Conservation (phyloP, 92 coral and sea anemone genomes). For the Diadumene lineata region DNA sequence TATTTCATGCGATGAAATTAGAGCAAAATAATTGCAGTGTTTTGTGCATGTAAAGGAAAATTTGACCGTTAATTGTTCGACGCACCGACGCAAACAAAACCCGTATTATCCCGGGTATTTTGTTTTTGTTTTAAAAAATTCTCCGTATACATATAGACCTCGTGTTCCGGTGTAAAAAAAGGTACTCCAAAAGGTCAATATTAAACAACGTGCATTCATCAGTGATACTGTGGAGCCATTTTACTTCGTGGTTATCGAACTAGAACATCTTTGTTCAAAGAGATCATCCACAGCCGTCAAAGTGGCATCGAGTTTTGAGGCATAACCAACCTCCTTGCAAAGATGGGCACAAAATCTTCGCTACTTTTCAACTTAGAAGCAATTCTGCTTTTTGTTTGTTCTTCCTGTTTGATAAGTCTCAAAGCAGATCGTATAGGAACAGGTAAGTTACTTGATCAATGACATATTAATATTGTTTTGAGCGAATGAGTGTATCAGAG, state of each 20-base stretch:
- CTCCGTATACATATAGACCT: not conserved
- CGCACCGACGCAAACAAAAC: not conserved
- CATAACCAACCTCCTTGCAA: not conserved
- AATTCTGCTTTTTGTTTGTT: not conserved
- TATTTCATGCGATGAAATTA: too few species aligned
- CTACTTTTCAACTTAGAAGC: not conserved
- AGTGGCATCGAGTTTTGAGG: not conserved
- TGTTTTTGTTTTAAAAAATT: too few species aligned
- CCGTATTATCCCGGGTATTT: not conserved
- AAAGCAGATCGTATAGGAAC: slow-evolving; percentile 3
- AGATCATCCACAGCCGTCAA: not conserved
- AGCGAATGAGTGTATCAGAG: not conserved
- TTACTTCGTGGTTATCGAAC: not conserved
- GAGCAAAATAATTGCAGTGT: too few species aligned
- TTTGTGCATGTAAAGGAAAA: too few species aligned
- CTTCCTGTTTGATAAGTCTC: slow-evolving; percentile 6
- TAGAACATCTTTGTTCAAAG: not conserved
- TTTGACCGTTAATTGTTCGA: too few species aligned
- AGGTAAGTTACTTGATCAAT: not conserved
- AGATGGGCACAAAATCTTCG: not conserved
- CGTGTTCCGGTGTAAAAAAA: too few species aligned
- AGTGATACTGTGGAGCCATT: not conserved
- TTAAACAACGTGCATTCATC: not conserved
- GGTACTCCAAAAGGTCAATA: not conserved
- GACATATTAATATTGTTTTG: not conserved